Evolutionary conservation across 2,888 invertebrate species (phyloP).

Genomic region (Diarsia brunnea): DNA sequence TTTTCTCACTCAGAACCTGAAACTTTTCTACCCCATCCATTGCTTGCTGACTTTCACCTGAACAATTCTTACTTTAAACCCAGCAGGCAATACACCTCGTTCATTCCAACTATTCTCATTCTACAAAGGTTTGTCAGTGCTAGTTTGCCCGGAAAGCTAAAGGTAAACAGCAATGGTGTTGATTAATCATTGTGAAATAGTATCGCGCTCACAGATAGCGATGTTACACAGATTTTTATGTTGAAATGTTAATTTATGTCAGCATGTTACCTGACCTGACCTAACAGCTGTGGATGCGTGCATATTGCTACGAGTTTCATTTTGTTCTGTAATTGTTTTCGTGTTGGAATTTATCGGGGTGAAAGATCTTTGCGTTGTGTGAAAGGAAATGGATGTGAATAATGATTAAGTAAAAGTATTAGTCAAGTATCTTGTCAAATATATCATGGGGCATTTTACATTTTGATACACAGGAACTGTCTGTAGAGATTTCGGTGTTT

Average conservation of each 20-base stretch:
- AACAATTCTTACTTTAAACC: not conserved
- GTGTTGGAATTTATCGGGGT: slow-evolving; percentile 13
- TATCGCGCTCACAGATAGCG: slow-evolving; percentile 72
- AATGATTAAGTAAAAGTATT: not conserved
- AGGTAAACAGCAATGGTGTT: slow-evolving; percentile 82
- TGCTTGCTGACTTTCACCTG: not conserved
- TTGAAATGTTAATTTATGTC: slow-evolving; percentile 76
- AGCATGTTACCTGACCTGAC: slow-evolving; percentile 39
- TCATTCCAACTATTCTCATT: not conserved
- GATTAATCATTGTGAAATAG: slow-evolving; percentile 85
- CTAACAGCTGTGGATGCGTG: slow-evolving; percentile 5
- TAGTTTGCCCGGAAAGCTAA: slow-evolving; percentile 75
- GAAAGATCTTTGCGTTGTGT: not conserved
- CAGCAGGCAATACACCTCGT: slow-evolving; percentile 35
- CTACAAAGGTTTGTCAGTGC: slow-evolving; percentile 40
- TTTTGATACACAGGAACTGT: not conserved
- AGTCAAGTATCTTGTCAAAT: not conserved
- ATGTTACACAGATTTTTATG: slow-evolving; percentile 73
- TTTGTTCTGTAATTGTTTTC: slow-evolving; percentile 46
- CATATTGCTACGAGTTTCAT: slow-evolving; percentile 18
- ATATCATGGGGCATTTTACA: not conserved
- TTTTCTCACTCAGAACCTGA: not conserved
- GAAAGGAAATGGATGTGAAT: slow-evolving; percentile 7
- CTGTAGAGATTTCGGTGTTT: not conserved
- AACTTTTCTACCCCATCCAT: slow-evolving; percentile 26